Base-by-base conservation (phyloP, 2,797 vertebrate genomes). In the Phrynocephalus guinanensis region DNA sequence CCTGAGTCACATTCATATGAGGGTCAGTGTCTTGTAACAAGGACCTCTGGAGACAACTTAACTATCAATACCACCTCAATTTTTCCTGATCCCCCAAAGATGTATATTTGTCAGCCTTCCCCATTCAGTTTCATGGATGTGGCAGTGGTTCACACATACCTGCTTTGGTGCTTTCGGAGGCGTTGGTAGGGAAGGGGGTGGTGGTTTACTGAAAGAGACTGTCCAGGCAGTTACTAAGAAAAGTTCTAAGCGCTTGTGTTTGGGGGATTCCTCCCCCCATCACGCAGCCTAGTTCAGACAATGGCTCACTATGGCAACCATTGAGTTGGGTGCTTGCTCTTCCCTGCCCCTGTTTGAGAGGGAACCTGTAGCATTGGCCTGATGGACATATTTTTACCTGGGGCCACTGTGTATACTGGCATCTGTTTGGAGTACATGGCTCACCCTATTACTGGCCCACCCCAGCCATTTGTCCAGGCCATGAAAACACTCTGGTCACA, bases 31-130 rank as follows among this genome's bases (percentile, higher is more conserved):
- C 92, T 93, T 89, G 91, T 30, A 88, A 83, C 92, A 82, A 82
- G 92, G 95, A 90, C 93, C 88, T 96, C 95, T 94, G 15, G 95
- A 95, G 95, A 96, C 95, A 94, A 94, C 94, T 96, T 97, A 95
- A 96, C 96, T 96, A 95, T 95, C 96, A 96, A 72, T 93, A 93
- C 94, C 96, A 96, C 91, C 0, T 95, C 96, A 94, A 44, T 44
- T 94, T 94, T 95, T 71, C 50, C 73, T 11, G 5, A 24, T 70
- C 33, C 26, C 26, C 15, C 60, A 66, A 71, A 50, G 30, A 71
- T 56, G 75, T 13, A 10, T 38, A 28, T 26, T 68, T 15, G 33
- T 24, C 28, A 38, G 24, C 66, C n/a, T 82, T 5, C 38, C 63
- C 60, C 18, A 30, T 44, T 63, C 73, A 78, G n/a, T 68, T 56